Percentiles rank a stretch among this genome's conserved stretches.
Conservation (phyloP, 2,113 vertebrate species). For the Nyctibius bracteatus region DNA sequence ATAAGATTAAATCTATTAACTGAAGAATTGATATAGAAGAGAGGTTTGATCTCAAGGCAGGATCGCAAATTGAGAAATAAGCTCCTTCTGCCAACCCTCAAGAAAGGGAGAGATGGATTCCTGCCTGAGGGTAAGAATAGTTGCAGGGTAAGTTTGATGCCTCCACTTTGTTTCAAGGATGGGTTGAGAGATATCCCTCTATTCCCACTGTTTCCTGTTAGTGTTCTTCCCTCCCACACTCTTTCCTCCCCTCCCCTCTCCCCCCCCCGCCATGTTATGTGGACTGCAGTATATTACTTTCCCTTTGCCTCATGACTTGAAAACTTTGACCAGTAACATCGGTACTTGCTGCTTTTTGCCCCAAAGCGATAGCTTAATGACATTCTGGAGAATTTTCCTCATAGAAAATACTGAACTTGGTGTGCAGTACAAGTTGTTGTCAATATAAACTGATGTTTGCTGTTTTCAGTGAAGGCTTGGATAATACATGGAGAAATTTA, state of each 20-base stretch:
- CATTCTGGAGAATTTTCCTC: neutral
- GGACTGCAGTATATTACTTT: neutral
- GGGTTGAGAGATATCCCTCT: neutral
- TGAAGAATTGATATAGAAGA: neutral
- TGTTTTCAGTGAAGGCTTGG: neutral
- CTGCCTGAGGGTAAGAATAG: neutral
- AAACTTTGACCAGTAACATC: neutral
- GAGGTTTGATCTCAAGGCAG: neutral
- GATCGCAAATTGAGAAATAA: neutral
- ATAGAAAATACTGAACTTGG: neutral
- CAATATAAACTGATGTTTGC: neutral
- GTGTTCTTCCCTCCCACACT: neutral
- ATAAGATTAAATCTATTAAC: neutral
- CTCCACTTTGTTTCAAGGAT: neutral
- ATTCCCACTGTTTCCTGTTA: neutral
- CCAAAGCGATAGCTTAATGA: neutral
- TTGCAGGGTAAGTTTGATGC: neutral
- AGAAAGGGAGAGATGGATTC: neutral
- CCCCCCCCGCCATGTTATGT: neutral
- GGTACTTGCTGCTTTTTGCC: neutral
- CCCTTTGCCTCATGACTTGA: neutral
- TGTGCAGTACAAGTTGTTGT: neutral
- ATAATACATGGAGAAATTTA: neutral
- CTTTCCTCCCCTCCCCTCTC: rapidly evolving
- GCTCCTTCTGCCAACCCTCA: neutral